Percentiles rank a stretch among this genome's conserved stretches.
These are phyloP conservation scores for Malacosoma neustria DNA, from an alignment of 2,888 invertebrate species.

Conservation along the genomic window DNA sequence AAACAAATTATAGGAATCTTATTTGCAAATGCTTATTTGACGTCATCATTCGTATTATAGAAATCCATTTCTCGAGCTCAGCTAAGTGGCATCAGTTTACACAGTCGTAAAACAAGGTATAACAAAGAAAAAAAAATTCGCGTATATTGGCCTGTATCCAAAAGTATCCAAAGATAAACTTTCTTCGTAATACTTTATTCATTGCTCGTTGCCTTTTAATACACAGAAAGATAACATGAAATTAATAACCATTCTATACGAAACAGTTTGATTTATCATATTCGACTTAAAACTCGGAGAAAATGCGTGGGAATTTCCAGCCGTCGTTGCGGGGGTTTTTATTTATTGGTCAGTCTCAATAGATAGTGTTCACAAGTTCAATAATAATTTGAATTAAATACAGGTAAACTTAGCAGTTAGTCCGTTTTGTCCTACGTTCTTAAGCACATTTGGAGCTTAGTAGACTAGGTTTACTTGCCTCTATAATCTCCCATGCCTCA, in stretches of 20 bases:
- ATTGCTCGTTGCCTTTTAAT: conserved; percentile 16
- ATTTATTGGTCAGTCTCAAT: background rate
- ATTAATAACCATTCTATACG: background rate
- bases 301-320: background rate
- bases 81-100: background rate
- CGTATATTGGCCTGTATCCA: conserved; percentile 23
- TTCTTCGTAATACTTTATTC: conserved; percentile 23
- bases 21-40: no score
- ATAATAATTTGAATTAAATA: no score
- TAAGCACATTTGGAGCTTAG: no score
- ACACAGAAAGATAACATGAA: conserved; percentile 9
- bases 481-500: no score
- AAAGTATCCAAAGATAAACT: conserved; percentile 21
- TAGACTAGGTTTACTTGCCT: no score
- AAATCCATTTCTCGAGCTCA: background rate
- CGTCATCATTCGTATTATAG: no score
- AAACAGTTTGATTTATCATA: background rate
- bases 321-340: background rate
- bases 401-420: no score
- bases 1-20: no score
- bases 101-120: background rate
- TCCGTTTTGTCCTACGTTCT: no score
- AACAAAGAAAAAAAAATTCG: conserved; percentile 10
- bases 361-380: background rate
- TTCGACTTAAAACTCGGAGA: background rate